A percentile compares a stretch with the other conserved stretches of the same genome.
These are phyloP conservation scores for Ephydatia muelleri DNA, from an alignment of 37 sponge, comb jelly and placozoan species.

Conservation along the genomic window DNA sequence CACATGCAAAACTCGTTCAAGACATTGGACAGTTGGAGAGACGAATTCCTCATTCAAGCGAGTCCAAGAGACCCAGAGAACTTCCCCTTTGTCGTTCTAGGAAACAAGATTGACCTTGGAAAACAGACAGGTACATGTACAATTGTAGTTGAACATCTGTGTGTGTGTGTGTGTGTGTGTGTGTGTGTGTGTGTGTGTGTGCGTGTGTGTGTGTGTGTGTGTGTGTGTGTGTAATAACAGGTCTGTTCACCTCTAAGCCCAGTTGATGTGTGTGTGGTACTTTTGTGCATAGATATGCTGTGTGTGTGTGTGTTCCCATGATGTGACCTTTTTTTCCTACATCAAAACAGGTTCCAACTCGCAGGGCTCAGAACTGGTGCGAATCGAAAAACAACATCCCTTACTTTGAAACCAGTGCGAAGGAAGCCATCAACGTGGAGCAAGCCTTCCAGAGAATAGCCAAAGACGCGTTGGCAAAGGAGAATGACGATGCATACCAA, in stretches of 20 bases:
- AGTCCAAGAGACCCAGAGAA: conserved; percentile 97
- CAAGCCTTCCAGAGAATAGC: conserved; percentile 96
- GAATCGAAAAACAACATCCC: conserved; percentile 97
- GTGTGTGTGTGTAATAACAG: too few relatives aligned
- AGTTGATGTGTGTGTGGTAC: too few relatives aligned
- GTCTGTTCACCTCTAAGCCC: conserved; percentile 4
- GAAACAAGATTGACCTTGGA: conserved; percentile 98
- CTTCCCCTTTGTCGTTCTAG: conserved; percentile 98
- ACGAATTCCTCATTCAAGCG: conserved; percentile 97
- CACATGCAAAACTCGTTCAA: conserved; percentile 94
- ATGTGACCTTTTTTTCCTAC: not conserved
- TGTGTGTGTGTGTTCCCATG: too few relatives aligned
- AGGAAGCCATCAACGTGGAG: conserved; percentile 98
- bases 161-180: too few relatives aligned
- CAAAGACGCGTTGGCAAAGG: conserved; percentile 89
- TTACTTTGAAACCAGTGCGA: conserved; percentile 98
- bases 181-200: too few relatives aligned
- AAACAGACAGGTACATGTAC: conserved; percentile 81
- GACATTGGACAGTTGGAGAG: conserved; percentile 97
- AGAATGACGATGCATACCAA: conserved; percentile 76
- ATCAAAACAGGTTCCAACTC: conserved; percentile 70
- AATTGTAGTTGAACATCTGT: too few relatives aligned
- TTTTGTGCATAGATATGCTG: too few relatives aligned
- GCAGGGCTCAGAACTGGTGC: conserved; percentile 96
- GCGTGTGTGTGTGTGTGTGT: too few relatives aligned